phyloP scores from a whole-genome alignment of 2,113 vertebrate genomes.

The Poecilia latipinna region DNA sequence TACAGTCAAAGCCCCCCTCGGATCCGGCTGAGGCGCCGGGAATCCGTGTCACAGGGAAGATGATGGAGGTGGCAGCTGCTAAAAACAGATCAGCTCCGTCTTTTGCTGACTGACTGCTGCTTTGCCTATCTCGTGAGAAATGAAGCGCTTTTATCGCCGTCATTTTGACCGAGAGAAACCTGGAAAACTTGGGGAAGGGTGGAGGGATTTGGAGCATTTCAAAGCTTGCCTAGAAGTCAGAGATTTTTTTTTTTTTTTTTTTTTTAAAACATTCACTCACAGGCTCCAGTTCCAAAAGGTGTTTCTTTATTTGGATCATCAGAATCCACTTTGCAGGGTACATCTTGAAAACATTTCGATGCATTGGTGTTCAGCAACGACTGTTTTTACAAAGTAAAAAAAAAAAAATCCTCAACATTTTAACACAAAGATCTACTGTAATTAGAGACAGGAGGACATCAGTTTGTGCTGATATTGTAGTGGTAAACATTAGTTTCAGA shows the following conservation, averaged over 20 bases:
- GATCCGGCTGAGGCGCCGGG: conserved; percentile 35
- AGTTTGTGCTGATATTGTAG: conserved; percentile 64
- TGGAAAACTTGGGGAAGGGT: neutral
- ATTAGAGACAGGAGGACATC: conserved; percentile 19
- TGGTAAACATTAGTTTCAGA: conserved; percentile 33
- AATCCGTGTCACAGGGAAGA: conserved; percentile 47
- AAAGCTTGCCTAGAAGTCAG: neutral
- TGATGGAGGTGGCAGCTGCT: conserved; percentile 51
- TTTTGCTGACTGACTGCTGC: conserved; percentile 28
- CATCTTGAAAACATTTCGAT: conserved; percentile 44
- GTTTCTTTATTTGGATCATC: conserved; percentile 58
- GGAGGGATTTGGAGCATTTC: conserved; percentile 18
- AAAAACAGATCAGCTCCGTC: conserved; percentile 53
- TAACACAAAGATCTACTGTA: conserved; percentile 39
- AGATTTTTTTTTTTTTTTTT: neutral
- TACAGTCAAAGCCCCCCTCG: conserved; percentile 9
- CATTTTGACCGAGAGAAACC: conserved; percentile 13
- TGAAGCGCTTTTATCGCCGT: conserved; percentile 31
- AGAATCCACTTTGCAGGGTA: conserved; percentile 35
- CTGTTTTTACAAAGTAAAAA: conserved; percentile 59
- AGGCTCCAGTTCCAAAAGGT: conserved; percentile 43
- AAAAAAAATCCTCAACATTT: neutral
- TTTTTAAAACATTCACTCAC: neutral
- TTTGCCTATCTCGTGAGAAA: conserved; percentile 27
- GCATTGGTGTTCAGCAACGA: neutral